These are phyloP conservation scores for Hylia prasina DNA, from an alignment of 2,113 vertebrate species.

Conservation along the genomic window DNA sequence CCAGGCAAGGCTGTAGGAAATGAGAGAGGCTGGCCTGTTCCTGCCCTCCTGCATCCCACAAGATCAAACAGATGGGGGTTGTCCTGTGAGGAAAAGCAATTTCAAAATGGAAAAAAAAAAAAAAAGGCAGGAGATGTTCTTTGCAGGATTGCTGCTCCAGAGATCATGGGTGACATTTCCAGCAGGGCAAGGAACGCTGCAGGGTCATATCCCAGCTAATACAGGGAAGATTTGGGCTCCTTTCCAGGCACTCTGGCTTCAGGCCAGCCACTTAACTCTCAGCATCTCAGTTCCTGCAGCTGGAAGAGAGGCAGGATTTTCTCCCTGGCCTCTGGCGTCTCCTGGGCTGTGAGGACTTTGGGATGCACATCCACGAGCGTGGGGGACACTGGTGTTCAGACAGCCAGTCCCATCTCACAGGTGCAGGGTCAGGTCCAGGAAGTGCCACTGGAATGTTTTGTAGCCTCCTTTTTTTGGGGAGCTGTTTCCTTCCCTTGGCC, in stretches of 20 bases:
- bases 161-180: not conserved
- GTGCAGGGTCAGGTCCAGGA: not conserved
- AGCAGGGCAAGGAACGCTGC: not conserved
- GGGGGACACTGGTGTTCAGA: not conserved
- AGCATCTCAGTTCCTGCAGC: not conserved
- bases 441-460: not conserved
- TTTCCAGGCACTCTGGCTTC: not conserved
- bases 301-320: not conserved
- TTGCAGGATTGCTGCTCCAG: not conserved
- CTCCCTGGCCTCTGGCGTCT: not conserved
- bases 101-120: accelerated
- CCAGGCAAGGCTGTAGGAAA: not conserved
- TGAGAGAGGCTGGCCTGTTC: accelerated
- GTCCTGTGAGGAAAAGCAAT: not conserved
- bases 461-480: not conserved
- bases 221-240: not conserved
- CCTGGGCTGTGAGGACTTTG: not conserved
- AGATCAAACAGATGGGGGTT: not conserved
- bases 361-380: not conserved
- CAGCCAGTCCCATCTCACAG: accelerated
- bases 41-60: not conserved
- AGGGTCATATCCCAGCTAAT: not conserved
- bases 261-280: conserved; percentile 3
- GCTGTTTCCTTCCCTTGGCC: not conserved
- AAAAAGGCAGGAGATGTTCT: not conserved